Conservation (phyloP, 1,140 invertebrate genomes). For the Lucilia cuprina region DNA sequence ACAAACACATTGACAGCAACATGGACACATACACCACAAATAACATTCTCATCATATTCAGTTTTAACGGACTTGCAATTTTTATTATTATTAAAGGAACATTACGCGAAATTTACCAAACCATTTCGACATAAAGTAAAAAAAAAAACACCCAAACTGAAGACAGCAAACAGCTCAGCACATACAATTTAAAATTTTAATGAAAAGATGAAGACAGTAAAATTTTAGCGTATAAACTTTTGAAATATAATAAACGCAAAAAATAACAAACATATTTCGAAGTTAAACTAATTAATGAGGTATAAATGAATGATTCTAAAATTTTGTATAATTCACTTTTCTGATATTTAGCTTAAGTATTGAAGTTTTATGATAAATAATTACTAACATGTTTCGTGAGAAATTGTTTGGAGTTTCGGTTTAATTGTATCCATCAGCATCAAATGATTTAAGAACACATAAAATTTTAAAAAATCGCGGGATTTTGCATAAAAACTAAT, state of each 20-base stretch:
- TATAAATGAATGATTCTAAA: not conserved
- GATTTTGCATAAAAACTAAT: no score
- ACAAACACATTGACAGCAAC: not conserved
- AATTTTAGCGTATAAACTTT: no score
- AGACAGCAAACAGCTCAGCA: not conserved
- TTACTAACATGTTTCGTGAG: no score
- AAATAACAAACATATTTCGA: not conserved
- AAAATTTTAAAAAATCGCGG: no score
- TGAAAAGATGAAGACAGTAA: no score
- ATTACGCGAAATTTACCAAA: not conserved
- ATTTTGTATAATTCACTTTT: not conserved
- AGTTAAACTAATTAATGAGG: constrained; percentile 20
- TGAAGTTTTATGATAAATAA: not conserved
- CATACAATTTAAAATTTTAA: no score
- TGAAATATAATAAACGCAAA: not conserved
- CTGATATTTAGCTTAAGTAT: not conserved
- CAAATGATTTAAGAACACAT: no score
- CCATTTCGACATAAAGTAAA: not conserved
- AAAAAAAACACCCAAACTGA: no score
- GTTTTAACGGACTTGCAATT: not conserved
- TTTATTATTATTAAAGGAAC: not conserved
- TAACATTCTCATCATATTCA: not conserved
- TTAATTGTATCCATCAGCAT: no score
- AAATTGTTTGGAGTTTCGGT: no score
- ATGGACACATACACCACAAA: not conserved